Evolutionary conservation across 2,888 invertebrate species (phyloP).

Genomic region (Tipula vernalis): DNA sequence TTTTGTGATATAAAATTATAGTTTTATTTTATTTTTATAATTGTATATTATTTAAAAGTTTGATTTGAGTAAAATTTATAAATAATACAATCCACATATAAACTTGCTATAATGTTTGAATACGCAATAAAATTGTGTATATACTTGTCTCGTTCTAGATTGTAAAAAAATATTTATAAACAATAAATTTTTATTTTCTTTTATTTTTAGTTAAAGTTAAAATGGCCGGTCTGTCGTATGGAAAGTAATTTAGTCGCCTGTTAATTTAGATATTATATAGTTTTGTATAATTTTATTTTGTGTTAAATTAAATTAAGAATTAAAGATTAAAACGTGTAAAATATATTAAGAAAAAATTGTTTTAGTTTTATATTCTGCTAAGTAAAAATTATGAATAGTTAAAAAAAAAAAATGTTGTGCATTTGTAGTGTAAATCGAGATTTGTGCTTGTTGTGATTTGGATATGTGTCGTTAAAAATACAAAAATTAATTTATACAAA

Average conservation of each 20-base stretch:
- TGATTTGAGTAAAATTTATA: not conserved
- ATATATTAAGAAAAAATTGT: not conserved
- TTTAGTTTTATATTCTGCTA: not conserved
- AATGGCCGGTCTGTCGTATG: not conserved
- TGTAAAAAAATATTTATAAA: not conserved
- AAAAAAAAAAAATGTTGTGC: not conserved
- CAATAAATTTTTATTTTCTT: not conserved
- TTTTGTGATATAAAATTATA: not conserved
- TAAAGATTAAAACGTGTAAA: not conserved
- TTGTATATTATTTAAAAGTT: not conserved
- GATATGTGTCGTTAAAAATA: not conserved
- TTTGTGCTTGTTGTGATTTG: not conserved
- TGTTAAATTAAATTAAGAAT: not conserved
- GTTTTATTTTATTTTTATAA: not conserved
- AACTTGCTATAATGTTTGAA: not conserved
- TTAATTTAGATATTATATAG: not conserved
- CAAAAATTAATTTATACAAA: not conserved
- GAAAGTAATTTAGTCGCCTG: not conserved
- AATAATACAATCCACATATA: not conserved
- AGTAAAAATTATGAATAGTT: not conserved
- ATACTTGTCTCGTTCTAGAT: not conserved
- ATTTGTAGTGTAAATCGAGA: not conserved
- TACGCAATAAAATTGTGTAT: not conserved
- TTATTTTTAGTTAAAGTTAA: not conserved
- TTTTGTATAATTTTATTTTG: not conserved